Base-by-base conservation (phyloP, 2,113 vertebrate species). In the Chelonoidis abingdonii region DNA sequence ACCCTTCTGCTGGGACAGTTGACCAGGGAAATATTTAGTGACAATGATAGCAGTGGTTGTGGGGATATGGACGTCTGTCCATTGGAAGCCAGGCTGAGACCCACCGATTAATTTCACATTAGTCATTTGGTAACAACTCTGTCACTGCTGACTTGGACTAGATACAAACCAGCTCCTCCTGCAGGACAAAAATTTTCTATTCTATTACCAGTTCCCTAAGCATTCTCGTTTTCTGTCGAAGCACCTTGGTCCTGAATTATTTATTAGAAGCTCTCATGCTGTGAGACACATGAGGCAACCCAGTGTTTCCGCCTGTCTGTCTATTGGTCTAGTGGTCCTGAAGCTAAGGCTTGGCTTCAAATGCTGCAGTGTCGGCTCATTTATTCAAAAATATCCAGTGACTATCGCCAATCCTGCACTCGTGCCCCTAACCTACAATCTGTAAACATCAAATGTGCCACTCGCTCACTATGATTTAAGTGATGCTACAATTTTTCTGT, bases 401-500 rank as follows among this genome's bases (percentile, higher is more conserved):
- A 47, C 81, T 91, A 9, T 21, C 41, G 57, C 2, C 1, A 80
- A 93, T 90, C 86, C 76, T 90, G 82, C 84, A 59, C 82, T 95
- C 91, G 76, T 59, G 53, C 82, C 97, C 56, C 85, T 97, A 35
- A 82, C 88, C 89, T 93, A 8, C 50, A 72, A 24, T 92, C 88
- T 95, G 84, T 87, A 95, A 97, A 95, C 29, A 90, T 93, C 76
- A 86, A 93, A 95, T 57, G 95, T 90, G 93, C 35, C 78, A 27
- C 91, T 94, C 92, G 88, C 93, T 98, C 93, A 94, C 97, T 95
- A 93, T 6, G 1, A 92, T 90, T 96, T 97, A 97, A 97, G 94
- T 87, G 86, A 95, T 96, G 93, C 49, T 96, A 78, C 95, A 97
- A 76, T 97, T 97, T 97, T 96, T 89, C 89, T 95, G 96, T 97